These are phyloP conservation scores for Fregetta grallaria DNA, from an alignment of 2,113 vertebrate species.

Conservation along the genomic window DNA sequence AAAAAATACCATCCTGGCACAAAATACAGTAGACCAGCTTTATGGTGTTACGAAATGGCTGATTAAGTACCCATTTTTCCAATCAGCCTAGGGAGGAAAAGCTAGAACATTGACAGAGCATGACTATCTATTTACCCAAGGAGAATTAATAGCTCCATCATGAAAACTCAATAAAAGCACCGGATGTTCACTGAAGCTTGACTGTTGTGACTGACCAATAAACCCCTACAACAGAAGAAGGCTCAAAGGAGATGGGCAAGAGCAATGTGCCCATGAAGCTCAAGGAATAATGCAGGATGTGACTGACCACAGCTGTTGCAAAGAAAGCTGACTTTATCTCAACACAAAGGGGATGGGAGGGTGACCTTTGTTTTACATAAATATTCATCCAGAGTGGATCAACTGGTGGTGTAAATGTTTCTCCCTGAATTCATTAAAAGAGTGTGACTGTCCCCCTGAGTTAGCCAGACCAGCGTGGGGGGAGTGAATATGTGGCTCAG, in stretches of 20 bases:
- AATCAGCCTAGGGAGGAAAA: background rate
- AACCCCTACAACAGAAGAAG: background rate
- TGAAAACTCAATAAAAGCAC: background rate
- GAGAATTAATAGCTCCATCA: background rate
- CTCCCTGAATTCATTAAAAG: too few species aligned
- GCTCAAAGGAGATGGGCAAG: background rate
- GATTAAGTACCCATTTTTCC: background rate
- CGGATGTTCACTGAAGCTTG: background rate
- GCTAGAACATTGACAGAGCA: background rate
- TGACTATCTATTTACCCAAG: background rate
- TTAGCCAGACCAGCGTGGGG: too few species aligned
- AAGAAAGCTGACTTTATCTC: too few species aligned
- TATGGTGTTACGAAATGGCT: background rate
- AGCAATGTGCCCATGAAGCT: background rate
- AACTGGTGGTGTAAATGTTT: too few species aligned
- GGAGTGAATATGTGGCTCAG: too few species aligned
- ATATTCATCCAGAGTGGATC: too few species aligned
- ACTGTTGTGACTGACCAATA: background rate
- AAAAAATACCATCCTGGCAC: background rate
- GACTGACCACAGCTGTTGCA: background rate
- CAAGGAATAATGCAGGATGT: background rate
- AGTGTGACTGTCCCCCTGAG: too few species aligned
- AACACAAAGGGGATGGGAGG: too few species aligned
- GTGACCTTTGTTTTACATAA: too few species aligned
- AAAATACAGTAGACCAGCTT: background rate